Conservation (phyloP, 92 coral and sea anemone genomes). For the Nematostella vectensis region DNA sequence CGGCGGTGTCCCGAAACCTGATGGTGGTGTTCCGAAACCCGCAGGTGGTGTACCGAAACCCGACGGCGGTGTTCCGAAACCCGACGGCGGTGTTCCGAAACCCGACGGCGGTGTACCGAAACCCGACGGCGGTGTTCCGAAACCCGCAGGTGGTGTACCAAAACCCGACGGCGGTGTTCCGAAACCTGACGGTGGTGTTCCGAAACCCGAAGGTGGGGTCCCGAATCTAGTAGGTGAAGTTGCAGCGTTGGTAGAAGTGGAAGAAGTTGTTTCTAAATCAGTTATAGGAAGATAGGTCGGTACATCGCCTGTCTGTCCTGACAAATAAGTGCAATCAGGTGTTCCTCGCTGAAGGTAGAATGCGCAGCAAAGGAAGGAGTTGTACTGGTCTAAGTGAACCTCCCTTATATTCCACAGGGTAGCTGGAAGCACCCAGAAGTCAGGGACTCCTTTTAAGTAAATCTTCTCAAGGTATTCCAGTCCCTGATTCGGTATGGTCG, state of each 20-base stretch:
- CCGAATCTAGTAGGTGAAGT: not conserved
- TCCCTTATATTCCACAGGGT: constrained; percentile 38
- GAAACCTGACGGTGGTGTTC: constrained; percentile 3
- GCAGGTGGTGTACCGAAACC: constrained; percentile 2
- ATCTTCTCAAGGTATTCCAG: constrained; percentile 39
- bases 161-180: constrained; percentile 4
- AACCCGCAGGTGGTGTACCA: constrained; percentile 2
- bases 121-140: constrained; percentile 13
- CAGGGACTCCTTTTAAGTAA: constrained; percentile 39
- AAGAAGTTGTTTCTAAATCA: not conserved
- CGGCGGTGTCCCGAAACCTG: not conserved
- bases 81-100: not conserved
- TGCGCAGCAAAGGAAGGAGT: constrained; percentile 84
- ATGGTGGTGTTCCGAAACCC: constrained; percentile 14
- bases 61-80: not conserved
- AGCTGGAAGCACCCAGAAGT: constrained; percentile 64
- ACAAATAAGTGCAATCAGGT: constrained; percentile 9
- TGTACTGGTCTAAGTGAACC: constrained; percentile 57
- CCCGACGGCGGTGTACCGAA: constrained; percentile 1
- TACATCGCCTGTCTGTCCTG: not conserved
- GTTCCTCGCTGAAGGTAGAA: constrained; percentile 20
- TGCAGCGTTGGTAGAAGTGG: not conserved
- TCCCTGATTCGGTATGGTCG: constrained; percentile 58
- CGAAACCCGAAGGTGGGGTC: not conserved
- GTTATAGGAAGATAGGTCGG: too few species aligned